Evolutionary conservation across 2,113 vertebrate genomes (phyloP), one percentile per base, ranked within the genome.

Genomic region (Pardalotus punctatus): DNA sequence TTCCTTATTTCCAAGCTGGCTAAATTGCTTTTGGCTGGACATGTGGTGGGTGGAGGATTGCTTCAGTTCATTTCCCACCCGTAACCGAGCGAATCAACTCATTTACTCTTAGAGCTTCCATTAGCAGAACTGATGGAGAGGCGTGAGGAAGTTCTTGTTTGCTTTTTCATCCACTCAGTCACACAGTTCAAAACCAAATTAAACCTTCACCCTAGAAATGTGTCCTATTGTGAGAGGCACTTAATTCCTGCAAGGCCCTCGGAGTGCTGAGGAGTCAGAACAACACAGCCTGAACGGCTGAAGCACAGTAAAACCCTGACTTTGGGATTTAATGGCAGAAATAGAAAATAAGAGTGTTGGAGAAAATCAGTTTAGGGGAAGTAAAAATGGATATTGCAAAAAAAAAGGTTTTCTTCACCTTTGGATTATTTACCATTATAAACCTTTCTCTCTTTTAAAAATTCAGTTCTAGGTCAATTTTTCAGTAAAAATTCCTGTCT

Each of bases 261-360:
- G 45, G 86, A 93, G 31, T 93, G 93, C 95, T 96, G 95, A 96
- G 86, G 76, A 92, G 72, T 91, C 94, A 94, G 86, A 95, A 96
- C 0, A 5, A 60, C 5, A 2, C 1, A 2, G 72, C 76, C 86
- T 66, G 35, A 72, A 86, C 42, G 54, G 54, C 72, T 95, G 86
- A 93, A 70, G 60, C 65, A 43, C 76, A 73, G 42, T 47, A 69
- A 90, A 94, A 83, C 24, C 21, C 86, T 78, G 69, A 86, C 38
- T 81, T 83, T 71, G 18, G 61, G 80, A 95, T 96, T 95, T 93
- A 77, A 56, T 60, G 76, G 64, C 72, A 94, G 76, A 92, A 95
- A 92, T 90, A 94, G 91, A 92, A 95, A 93, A 93, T 93, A 81
- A 91, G 35, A 88, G 29, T 1, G 0, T 28, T 78, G 91, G 47